Base-by-base conservation (phyloP, 2,113 vertebrate genomes). In the Oncorhynchus nerka region DNA sequence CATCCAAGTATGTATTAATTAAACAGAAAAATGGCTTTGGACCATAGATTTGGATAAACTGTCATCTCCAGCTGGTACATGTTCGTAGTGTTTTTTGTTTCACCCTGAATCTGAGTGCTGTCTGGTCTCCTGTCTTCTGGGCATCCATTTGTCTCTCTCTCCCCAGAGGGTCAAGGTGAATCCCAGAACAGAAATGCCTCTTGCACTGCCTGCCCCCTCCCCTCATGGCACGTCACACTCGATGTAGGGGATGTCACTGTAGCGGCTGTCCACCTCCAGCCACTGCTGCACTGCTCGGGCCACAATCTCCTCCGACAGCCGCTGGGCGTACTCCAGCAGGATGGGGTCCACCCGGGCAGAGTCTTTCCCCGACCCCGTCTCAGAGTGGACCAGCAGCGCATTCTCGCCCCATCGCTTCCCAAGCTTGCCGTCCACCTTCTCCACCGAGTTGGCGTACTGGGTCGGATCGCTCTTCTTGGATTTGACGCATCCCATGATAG, bases 401-500 rank as follows among this genome's bases (percentile, higher is more conserved):
- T 93, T 94, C 73, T 95, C 95, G 16, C 91, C 92, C 0, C 9
- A 7, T 57, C 75, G 57, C 13, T 75, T 68, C 39, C 89, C 83
- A 32, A 2, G 30, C 72, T 82, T 71, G 79, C 71, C 75, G 4
- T 92, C 87, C 57, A 19, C 69, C 45, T 61, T 80, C 77, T 93
- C 92, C 5, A 76, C 79, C 57, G 90, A 92, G 39, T 92, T 81
- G 1, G 91, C 86, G 28, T 85, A 86, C 12, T 93, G 88, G 76
- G 85, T 85, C 1, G 90, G 81, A 74, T 94, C 91, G 62, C 90
- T 85, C 79, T 90, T 92, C 92, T 97, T 99, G 82, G 97, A 99
- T 91, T 99, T 99, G 87, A 98, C 91, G 76, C 97, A 99, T 88
- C 97, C 97, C 97, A 99, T 99, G 78, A 87, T 94, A 84, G 55